Evolutionary conservation across 2,888 invertebrate species (phyloP).

Genomic region (Agelastica alni): DNA sequence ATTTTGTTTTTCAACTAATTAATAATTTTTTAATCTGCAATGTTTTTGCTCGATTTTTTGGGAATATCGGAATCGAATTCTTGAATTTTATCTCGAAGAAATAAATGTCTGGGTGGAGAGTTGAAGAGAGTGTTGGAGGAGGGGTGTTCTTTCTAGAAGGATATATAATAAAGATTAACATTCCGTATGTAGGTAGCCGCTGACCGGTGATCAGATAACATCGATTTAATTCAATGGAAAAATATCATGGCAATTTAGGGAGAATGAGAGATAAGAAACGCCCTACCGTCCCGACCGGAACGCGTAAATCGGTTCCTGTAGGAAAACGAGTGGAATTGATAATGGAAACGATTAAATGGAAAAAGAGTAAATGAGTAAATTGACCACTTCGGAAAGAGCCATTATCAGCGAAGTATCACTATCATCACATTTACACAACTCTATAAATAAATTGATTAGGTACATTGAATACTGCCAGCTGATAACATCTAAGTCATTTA

Average conservation of each 20-base stretch:
- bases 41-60: too few relatives aligned
- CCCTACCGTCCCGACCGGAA: slow-evolving; percentile 43
- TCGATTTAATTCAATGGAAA: slow-evolving; percentile 26
- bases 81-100: too few relatives aligned
- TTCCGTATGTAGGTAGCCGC: slow-evolving; percentile 9
- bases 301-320: slow-evolving; percentile 51
- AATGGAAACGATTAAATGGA: slow-evolving; percentile 52
- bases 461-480: slow-evolving; percentile 1
- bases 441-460: slow-evolving; percentile 28
- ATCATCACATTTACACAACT: slow-evolving; percentile 41
- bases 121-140: too few relatives aligned
- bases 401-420: too few relatives aligned
- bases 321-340: slow-evolving; percentile 54
- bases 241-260: slow-evolving; percentile 45
- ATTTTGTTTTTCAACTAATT: too few relatives aligned
- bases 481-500: slow-evolving; percentile 9
- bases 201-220: not conserved
- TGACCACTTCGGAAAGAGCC: slow-evolving; percentile 45
- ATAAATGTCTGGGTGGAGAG: too few relatives aligned
- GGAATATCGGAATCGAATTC: too few relatives aligned
- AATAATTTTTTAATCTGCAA: too few relatives aligned
- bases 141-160: too few relatives aligned
- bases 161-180: slow-evolving; percentile 18
- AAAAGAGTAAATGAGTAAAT: slow-evolving; percentile 51
- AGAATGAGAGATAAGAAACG: slow-evolving; percentile 41